Evolutionary conservation across 2,797 vertebrate genomes (phyloP).

Genomic region (Amazonetta brasiliensis): DNA sequence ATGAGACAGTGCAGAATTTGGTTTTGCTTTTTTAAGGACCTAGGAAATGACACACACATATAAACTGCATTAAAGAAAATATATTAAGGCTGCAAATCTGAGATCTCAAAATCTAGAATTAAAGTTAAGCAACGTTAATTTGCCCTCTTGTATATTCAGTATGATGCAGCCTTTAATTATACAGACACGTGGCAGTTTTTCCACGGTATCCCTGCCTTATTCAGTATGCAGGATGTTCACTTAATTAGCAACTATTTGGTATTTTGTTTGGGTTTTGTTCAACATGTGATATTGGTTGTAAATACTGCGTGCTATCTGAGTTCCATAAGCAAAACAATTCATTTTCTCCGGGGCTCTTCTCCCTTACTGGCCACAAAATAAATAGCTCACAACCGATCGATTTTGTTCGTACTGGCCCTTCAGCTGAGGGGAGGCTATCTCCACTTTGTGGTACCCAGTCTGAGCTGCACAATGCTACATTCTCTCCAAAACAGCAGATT

Average conservation of each 20-base stretch:
- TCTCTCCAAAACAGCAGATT: background rate
- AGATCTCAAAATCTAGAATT: background rate
- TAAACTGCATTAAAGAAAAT: background rate
- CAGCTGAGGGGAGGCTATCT: background rate
- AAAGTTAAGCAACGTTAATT: conserved; percentile 41
- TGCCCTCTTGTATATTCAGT: conserved; percentile 30
- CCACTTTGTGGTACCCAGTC: background rate
- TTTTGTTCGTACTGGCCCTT: background rate
- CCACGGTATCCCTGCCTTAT: background rate
- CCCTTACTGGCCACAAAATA: background rate
- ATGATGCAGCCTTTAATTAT: conserved; percentile 59
- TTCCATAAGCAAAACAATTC: background rate
- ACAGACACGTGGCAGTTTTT: conserved; percentile 44
- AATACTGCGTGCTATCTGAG: background rate
- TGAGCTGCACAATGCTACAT: background rate
- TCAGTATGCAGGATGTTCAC: conserved; percentile 34
- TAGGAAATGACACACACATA: background rate
- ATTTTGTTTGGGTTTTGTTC: conserved; percentile 62
- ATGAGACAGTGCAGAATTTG: background rate
- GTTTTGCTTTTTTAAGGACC: background rate
- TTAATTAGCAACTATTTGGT: conserved; percentile 22
- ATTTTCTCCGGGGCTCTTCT: background rate
- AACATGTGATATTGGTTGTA: conserved; percentile 7
- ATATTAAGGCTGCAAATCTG: background rate
- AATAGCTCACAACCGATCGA: background rate